phyloP scores from a whole-genome alignment of 2,888 invertebrate genomes.

The Fabriciana adippe region DNA sequence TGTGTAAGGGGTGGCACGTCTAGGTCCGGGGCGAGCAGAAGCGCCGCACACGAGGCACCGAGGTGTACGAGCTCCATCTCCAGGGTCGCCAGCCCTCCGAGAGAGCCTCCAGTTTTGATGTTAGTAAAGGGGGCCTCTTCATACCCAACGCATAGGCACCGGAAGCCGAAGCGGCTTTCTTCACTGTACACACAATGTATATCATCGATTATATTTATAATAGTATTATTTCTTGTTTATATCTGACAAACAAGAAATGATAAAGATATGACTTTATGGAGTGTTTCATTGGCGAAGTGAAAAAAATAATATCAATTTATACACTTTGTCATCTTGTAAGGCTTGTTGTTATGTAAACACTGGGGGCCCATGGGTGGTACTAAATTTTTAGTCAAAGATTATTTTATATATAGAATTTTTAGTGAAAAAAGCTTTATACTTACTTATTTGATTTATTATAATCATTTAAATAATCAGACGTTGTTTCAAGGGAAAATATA shows the following conservation, averaged over 20 bases:
- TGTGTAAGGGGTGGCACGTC: slow-evolving; percentile 66
- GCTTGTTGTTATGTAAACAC: background rate
- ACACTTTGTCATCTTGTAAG: too few relatives aligned
- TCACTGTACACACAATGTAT: slow-evolving; percentile 48
- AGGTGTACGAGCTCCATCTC: slow-evolving; percentile 95
- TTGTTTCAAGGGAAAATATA: slow-evolving; percentile 97
- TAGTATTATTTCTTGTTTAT: too few relatives aligned
- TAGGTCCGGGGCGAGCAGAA: slow-evolving; percentile 86
- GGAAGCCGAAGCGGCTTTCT: slow-evolving; percentile 85
- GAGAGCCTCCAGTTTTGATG: slow-evolving; percentile 74
- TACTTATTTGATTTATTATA: slow-evolving; percentile 81
- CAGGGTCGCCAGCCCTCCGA: slow-evolving; percentile 85
- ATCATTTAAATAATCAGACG: slow-evolving; percentile 96
- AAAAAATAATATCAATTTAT: too few relatives aligned
- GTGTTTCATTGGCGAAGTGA: too few relatives aligned
- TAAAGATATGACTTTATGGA: background rate
- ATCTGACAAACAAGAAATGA: background rate
- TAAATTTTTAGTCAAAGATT: background rate
- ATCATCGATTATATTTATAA: too few relatives aligned
- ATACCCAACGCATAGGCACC: slow-evolving; percentile 90
- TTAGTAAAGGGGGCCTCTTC: slow-evolving; percentile 85
- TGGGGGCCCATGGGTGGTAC: background rate
- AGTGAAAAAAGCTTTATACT: slow-evolving; percentile 10
- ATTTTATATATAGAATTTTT: background rate
- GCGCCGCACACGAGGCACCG: slow-evolving; percentile 95